Evolutionary conservation across 2,113 vertebrate genomes (phyloP).

Genomic region (Bufo gargarizans): DNA sequence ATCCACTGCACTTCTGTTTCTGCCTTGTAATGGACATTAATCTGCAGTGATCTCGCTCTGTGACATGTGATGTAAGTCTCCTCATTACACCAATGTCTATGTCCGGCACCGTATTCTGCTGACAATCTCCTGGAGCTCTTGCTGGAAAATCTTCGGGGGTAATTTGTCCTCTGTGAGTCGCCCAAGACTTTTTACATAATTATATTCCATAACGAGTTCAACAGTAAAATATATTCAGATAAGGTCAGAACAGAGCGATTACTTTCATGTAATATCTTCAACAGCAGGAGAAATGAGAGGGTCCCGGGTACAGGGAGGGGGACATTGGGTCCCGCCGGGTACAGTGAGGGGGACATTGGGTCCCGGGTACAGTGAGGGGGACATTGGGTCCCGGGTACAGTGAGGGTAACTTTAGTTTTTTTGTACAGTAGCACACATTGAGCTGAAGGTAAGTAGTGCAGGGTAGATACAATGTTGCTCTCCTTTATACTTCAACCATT

Average conservation of each 20-base stretch:
- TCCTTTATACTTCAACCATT: too few relatives aligned
- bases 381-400: too few relatives aligned
- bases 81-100: background rate
- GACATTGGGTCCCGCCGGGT: too few relatives aligned
- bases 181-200: conserved; percentile 37
- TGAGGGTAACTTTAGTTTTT: too few relatives aligned
- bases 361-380: too few relatives aligned
- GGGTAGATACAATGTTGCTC: too few relatives aligned
- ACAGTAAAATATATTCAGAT: conserved; percentile 1
- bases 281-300: background rate
- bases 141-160: background rate
- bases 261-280: background rate
- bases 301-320: too few relatives aligned
- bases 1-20: too few relatives aligned
- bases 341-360: too few relatives aligned
- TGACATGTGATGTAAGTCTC: background rate
- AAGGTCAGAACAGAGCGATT: conserved; percentile 28
- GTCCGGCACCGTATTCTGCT: background rate
- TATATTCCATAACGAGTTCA: conserved; percentile 15
- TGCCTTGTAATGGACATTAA: background rate
- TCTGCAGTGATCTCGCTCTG: background rate
- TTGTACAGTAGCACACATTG: too few relatives aligned
- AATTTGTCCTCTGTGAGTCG: conserved; percentile 20
- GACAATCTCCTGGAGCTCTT: background rate
- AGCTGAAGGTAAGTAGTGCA: too few relatives aligned